A percentile compares a stretch with the other conserved stretches of the same genome.
Evolutionary conservation across 1,140 invertebrate species (phyloP).

Genomic region (Acyrthosiphon pisum): DNA sequence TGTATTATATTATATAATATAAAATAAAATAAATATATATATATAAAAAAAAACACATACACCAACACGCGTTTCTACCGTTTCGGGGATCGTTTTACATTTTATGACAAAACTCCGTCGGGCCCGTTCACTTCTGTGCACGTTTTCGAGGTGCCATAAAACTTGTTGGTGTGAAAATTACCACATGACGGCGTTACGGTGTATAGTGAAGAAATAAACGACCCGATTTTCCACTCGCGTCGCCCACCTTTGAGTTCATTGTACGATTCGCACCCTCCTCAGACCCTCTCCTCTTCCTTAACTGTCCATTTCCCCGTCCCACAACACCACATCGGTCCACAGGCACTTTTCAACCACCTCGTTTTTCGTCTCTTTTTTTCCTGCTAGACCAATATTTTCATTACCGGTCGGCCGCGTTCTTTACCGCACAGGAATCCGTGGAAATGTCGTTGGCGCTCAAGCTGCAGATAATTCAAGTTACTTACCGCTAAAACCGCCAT

Average conservation of each 20-base stretch:
- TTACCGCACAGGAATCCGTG: background rate
- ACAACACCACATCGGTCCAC: background rate
- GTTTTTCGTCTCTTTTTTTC: background rate
- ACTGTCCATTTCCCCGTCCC: background rate
- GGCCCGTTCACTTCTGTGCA: background rate
- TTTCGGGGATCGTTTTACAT: constrained; percentile 10
- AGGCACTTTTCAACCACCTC: background rate
- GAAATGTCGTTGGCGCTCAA: background rate
- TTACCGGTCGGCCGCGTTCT: background rate
- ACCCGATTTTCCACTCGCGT: background rate
- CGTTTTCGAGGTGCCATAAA: constrained; percentile 18
- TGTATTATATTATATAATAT: background rate
- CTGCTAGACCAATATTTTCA: constrained; percentile 4
- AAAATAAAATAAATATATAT: too few species aligned
- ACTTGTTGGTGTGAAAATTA: constrained; percentile 26
- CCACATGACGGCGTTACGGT: background rate
- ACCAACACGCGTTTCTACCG: background rate
- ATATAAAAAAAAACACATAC: background rate
- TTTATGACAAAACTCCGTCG: background rate
- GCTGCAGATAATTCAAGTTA: background rate
- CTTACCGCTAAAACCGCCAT: background rate
- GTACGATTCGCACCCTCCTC: background rate
- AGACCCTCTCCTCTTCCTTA: too few species aligned
- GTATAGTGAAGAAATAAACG: background rate
- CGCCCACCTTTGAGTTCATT: background rate